Base-by-base conservation (phyloP, 2,888 invertebrate genomes). In the Leptarthrus brevirostris region DNA sequence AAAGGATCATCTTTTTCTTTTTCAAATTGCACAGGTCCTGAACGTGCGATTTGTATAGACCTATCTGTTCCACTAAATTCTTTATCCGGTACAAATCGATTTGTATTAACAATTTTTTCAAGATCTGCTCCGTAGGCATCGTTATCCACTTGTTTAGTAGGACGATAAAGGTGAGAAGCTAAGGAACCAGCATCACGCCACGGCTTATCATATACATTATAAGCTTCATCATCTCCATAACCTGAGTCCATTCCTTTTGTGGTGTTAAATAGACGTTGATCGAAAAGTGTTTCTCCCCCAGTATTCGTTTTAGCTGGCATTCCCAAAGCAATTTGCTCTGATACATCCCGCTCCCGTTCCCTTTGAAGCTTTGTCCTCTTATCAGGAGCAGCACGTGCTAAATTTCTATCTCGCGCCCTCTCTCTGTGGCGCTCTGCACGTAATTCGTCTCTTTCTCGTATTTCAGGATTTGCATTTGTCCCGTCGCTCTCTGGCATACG, bases 171-270 rank as follows among this genome's bases (percentile, higher is more conserved):
- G 83, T 96, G 95, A 40, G 93, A 90, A 0, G 93, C 95, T 75
- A 98, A 88, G 0, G 91, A 90, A 79, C 93, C 93, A 34, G 92
- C 91, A 79, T 95, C 94, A 72, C 98, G 90, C 99, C 98, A 99
- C 0, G 99, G 96, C 83, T 97, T 96, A 86, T 98, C 98, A 82
- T 99, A 99, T 0, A 98, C 97, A 83, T 93, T 97, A 86, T 99
- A 99, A 0, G 93, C 93, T 80, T 99, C 99, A 80, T 99, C 99
- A 80, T 98, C 98, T 0, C 92, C 97, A 84, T 95, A 98, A 82
- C 90, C 89, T 78, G 93, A 92, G 81, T 96, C 97, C 91, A 99
- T 93, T 66, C 95, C 95, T 80, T 94, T 93, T 70, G 89, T 91
- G 77, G 95, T 96, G 80, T 98, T 98, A 84, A 99, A 98, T 12